Evolutionary conservation across 2,797 vertebrate species (phyloP).

Genomic region (Neosilurus mollespiculum): DNA sequence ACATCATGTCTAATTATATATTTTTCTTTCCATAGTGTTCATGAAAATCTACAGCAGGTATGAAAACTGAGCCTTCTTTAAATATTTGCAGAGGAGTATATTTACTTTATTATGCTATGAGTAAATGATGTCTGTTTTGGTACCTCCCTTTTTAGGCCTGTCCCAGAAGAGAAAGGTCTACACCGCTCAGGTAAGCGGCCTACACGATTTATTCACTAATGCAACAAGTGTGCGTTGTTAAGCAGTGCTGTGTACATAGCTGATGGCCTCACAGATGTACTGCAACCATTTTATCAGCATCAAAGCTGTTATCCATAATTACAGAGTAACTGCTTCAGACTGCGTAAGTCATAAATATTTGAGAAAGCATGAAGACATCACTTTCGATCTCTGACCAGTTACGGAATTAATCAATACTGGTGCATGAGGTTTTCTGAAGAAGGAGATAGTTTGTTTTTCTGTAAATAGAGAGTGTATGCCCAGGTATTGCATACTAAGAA

Average conservation of each 20-base stretch:
- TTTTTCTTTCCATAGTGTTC: conserved; percentile 64
- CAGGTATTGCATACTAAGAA: neutral
- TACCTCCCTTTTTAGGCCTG: conserved; percentile 62
- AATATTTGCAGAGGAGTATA: conserved; percentile 22
- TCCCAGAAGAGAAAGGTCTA: conserved; percentile 70
- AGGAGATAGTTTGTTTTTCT: conserved; percentile 9
- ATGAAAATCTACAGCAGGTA: conserved; percentile 78
- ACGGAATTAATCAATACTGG: neutral
- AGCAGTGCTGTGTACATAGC: conserved; percentile 54
- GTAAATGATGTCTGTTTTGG: conserved; percentile 32
- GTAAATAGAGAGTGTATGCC: conserved; percentile 8
- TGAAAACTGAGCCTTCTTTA: conserved; percentile 31
- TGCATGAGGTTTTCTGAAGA: neutral
- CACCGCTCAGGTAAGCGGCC: conserved; percentile 73
- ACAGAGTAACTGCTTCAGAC: conserved; percentile 26
- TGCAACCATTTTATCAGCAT: conserved; percentile 31
- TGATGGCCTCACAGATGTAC: conserved; percentile 45
- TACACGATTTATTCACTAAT: conserved; percentile 33
- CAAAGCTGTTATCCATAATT: conserved; percentile 42
- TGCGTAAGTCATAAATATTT: conserved; percentile 15
- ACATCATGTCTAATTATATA: neutral
- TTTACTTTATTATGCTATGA: conserved; percentile 15
- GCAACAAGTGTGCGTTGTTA: conserved; percentile 46
- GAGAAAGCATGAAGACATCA: neutral
- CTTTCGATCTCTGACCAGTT: conserved; percentile 7